Conservation (phyloP, 2,888 invertebrate species). For the Drosophila dives region DNA sequence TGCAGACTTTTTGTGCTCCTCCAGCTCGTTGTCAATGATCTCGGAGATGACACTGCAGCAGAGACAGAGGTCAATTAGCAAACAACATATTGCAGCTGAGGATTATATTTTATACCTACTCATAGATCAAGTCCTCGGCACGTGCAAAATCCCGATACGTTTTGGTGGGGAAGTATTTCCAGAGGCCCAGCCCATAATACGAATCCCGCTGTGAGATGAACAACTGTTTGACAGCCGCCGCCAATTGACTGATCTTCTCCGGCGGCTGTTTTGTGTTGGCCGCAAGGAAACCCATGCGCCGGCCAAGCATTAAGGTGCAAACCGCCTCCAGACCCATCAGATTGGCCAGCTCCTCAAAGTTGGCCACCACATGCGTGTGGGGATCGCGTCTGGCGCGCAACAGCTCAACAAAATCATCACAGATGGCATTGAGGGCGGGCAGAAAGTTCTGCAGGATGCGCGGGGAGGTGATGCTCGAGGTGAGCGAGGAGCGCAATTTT, state of each 20-base stretch:
- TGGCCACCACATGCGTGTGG: slow-evolving; percentile 86
- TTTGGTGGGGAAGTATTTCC: slow-evolving; percentile 91
- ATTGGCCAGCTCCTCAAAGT: slow-evolving; percentile 91
- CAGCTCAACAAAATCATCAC: slow-evolving; percentile 91
- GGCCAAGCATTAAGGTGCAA: slow-evolving; percentile 91
- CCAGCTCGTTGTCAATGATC: slow-evolving; percentile 89
- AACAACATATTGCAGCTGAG: slow-evolving; percentile 2
- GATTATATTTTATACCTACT: slow-evolving; percentile 86
- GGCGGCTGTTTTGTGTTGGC: slow-evolving; percentile 86
- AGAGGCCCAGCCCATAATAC: slow-evolving; percentile 91
- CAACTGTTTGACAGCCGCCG: slow-evolving; percentile 91
- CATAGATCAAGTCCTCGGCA: slow-evolving; percentile 92
- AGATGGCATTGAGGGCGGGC: slow-evolving; percentile 90
- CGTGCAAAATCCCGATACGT: slow-evolving; percentile 89
- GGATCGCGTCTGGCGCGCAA: slow-evolving; percentile 86
- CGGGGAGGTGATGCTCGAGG: slow-evolving; percentile 91
- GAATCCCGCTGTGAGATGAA: slow-evolving; percentile 92
- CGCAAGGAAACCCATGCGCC: slow-evolving; percentile 90
- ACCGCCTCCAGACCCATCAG: slow-evolving; percentile 93
- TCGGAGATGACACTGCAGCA: slow-evolving; percentile 90
- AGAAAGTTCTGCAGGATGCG: slow-evolving; percentile 90
- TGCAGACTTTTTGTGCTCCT: slow-evolving; percentile 86
- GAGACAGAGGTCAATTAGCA: slow-evolving; percentile 31
- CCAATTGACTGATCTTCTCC: slow-evolving; percentile 87
- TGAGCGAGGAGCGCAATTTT: slow-evolving; percentile 89